These are phyloP conservation scores for Trematocara variabile DNA, from an alignment of 2,113 vertebrate genomes.

Conservation along the genomic window DNA sequence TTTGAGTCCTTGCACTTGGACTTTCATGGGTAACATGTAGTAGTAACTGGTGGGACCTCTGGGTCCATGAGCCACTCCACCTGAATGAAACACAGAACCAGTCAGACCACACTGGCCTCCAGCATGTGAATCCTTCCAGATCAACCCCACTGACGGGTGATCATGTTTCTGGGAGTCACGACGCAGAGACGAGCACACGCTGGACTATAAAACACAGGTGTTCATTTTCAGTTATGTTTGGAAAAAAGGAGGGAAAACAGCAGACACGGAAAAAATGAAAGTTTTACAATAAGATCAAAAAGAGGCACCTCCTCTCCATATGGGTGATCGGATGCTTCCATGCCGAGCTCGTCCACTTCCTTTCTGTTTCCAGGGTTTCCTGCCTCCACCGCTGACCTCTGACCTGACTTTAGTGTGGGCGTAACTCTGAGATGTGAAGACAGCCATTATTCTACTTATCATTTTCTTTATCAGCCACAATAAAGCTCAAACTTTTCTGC, in stretches of 20 bases:
- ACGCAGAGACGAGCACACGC: not conserved
- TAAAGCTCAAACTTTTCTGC: too few relatives aligned
- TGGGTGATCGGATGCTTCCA: conserved; percentile 86
- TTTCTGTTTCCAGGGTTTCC: too few relatives aligned
- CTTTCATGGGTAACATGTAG: conserved; percentile 91
- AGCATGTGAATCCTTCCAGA: not conserved
- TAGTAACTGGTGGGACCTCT: conserved; percentile 89
- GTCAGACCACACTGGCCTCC: too few relatives aligned
- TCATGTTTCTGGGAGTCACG: not conserved
- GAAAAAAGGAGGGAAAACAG: too few relatives aligned
- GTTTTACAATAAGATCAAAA: not conserved
- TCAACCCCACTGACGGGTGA: not conserved
- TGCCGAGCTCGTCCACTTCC: too few relatives aligned
- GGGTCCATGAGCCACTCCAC: conserved; percentile 83
- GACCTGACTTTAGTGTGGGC: too few relatives aligned
- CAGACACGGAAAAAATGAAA: not conserved
- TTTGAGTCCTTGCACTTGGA: conserved; percentile 82
- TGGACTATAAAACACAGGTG: not conserved
- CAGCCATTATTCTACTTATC: too few relatives aligned
- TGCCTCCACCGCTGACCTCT: too few relatives aligned
- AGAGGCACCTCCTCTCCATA: conserved; percentile 83
- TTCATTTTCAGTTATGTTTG: not conserved
- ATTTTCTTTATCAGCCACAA: too few relatives aligned
- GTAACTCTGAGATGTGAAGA: too few relatives aligned
- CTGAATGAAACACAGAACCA: conserved; percentile 41